phyloP scores from a whole-genome alignment of 2,113 vertebrate genomes.

The Okapia johnstoni region DNA sequence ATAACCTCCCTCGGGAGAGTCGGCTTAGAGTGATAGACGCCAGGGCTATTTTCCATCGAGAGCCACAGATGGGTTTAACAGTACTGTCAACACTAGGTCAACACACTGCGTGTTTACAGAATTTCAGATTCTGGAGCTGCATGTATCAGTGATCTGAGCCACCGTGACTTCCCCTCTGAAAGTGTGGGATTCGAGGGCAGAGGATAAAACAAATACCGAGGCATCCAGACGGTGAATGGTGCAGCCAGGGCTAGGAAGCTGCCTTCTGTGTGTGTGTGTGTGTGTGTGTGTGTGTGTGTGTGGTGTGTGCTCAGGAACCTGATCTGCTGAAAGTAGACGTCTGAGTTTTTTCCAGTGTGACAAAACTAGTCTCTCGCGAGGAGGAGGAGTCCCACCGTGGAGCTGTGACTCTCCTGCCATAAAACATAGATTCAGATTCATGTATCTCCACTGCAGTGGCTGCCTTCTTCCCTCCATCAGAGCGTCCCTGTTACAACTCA shows the following conservation, averaged over 20 bases:
- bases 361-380: accelerated
- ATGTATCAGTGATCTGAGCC: accelerated
- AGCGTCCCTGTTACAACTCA: neutral
- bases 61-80: accelerated
- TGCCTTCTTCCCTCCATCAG: neutral
- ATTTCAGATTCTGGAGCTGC: neutral
- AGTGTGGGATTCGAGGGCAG: accelerated
- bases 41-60: accelerated
- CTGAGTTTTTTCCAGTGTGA: neutral
- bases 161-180: neutral
- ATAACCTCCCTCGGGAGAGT: neutral
- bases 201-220: no score
- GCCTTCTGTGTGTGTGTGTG: accelerated
- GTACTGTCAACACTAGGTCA: accelerated
- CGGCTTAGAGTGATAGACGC: accelerated
- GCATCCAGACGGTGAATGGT: neutral
- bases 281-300: neutral
- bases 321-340: neutral
- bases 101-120: accelerated
- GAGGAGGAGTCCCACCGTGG: accelerated
- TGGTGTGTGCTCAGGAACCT: no score
- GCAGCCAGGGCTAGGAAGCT: neutral
- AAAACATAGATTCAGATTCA: no score
- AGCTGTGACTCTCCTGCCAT: neutral
- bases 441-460: accelerated